phyloP scores from a whole-genome alignment of 2,797 vertebrate species.

The Tadarida brasiliensis region DNA sequence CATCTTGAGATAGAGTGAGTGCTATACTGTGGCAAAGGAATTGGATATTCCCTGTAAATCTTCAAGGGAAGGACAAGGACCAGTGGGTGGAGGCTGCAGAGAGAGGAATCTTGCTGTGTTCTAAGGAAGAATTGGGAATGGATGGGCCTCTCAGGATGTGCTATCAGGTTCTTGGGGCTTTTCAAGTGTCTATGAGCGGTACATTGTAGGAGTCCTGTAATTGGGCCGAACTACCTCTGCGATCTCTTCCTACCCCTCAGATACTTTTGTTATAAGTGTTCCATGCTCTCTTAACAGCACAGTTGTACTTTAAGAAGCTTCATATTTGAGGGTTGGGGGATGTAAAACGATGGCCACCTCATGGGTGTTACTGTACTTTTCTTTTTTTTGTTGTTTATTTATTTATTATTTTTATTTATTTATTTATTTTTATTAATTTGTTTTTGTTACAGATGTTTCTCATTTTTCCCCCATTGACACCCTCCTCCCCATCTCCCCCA shows the following conservation, averaged over 20 bases:
- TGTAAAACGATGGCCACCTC: too few species aligned
- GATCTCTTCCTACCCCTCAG: neutral
- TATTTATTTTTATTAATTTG: too few species aligned
- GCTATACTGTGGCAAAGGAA: neutral
- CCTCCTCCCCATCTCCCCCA: too few species aligned
- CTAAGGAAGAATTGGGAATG: neutral
- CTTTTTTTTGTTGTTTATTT: too few species aligned
- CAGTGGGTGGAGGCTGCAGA: neutral
- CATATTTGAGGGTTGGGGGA: too few species aligned
- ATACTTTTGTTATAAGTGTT: too few species aligned
- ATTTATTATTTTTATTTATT: too few species aligned
- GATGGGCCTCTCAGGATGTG: neutral
- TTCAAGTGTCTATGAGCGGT: neutral
- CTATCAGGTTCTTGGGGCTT: neutral
- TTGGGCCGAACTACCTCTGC: neutral
- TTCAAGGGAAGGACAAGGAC: neutral
- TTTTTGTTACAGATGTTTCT: too few species aligned
- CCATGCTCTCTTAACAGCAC: too few species aligned
- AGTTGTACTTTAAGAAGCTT: too few species aligned
- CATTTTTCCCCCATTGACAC: too few species aligned
- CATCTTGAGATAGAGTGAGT: neutral
- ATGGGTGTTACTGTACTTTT: neutral
- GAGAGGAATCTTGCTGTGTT: neutral
- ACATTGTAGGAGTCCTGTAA: neutral
- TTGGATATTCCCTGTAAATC: neutral